A percentile compares a stretch with the other conserved stretches of the same genome.
These are phyloP conservation scores for Psittacus erithacus DNA, from an alignment of 2,113 vertebrate species.

Conservation along the genomic window DNA sequence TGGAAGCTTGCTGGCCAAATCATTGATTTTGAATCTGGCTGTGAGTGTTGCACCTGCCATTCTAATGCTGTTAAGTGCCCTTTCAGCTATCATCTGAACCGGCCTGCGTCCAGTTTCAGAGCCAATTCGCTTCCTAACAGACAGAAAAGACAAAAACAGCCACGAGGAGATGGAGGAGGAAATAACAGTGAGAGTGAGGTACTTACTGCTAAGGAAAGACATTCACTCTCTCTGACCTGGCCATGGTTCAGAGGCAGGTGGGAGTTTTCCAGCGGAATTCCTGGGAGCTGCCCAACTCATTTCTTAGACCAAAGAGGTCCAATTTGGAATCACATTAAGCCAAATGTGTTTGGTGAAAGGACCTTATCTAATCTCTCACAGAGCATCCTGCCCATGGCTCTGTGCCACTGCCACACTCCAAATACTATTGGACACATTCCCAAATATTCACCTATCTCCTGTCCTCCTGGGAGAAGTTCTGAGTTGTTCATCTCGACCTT, in stretches of 20 bases:
- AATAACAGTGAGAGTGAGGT: neutral
- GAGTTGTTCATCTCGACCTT: neutral
- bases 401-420: neutral
- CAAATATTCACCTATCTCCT: neutral
- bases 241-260: neutral
- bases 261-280: neutral
- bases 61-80: neutral
- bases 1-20: neutral
- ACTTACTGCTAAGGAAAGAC: neutral
- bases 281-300: neutral
- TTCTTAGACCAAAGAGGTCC: neutral
- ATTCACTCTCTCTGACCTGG: neutral
- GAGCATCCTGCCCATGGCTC: neutral
- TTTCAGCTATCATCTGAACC: neutral
- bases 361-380: neutral
- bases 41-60: neutral
- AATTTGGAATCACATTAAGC: neutral
- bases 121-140: neutral
- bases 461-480: neutral
- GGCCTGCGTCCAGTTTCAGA: neutral
- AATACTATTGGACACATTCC: neutral
- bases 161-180: neutral
- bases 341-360: neutral
- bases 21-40: neutral
- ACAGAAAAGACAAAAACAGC: neutral